Base-by-base conservation (phyloP, 2,888 invertebrate species). In the Acheta domesticus region DNA sequence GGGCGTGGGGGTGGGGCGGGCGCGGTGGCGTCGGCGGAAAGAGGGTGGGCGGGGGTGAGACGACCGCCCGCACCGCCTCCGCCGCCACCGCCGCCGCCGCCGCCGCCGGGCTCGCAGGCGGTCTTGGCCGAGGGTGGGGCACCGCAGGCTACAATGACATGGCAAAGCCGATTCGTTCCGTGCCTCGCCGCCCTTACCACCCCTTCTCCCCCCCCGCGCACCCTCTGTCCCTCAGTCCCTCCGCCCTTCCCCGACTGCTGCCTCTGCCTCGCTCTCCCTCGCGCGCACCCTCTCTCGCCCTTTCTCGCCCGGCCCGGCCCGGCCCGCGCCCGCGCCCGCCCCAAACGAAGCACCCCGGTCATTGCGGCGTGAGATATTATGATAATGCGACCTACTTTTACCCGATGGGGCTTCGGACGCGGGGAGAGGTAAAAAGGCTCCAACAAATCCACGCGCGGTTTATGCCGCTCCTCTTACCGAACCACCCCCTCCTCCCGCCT, bases 381-480 rank as follows among this genome's bases (percentile, higher is more conserved):
- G 81, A 81, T 81, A 81, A 81, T 81, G 78, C 75, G 79, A 81
- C 81, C 81, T 80, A 81, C 81, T 80, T 81, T 50, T 73, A 77
- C 77, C 48, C 77, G 76, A 74, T 77, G 74, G 49, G 77, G n/a
- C 49, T 36, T 50, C 23, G 19, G 50, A 21, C 49, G 19, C 77
- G 14, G 49, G 74, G 74, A 48, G 20, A 48, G 48, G 36, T 36
- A 62, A 62, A 62, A 62, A 62, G 62, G 62, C 8, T 62, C 62
- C 16, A 62, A 62, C 62, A 62, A 62, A 62, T 62, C 62, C 62
- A 19, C 14, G 16, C 62, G 14, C 62, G 12, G 62, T 62, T 14
- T 62, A 62, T 62, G n/a, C 62, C 62, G 14, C 14, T n/a, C 62
- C 62, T 62, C 62, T 62, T 62, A 14, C 62, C 62, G 14, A 62